Percentiles rank a stretch among this genome's conserved stretches.
These are phyloP conservation scores for Heteromurus nitidus DNA, from an alignment of 2,888 invertebrate species.

Conservation along the genomic window DNA sequence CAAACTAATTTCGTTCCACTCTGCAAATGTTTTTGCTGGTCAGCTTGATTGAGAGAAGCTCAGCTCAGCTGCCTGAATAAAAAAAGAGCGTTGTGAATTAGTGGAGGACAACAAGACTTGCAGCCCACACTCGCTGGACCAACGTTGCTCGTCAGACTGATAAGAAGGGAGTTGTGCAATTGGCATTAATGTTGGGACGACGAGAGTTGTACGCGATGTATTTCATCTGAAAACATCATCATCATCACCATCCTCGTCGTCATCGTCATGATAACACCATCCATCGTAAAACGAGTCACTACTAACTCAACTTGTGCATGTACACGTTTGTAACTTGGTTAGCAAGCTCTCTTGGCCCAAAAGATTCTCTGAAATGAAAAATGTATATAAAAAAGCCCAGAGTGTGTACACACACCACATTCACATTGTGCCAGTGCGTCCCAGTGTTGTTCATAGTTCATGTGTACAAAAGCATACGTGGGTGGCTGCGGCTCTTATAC, in stretches of 20 bases:
- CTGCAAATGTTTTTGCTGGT: background rate
- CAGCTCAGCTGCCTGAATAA: background rate
- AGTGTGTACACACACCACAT: background rate
- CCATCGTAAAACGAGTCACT: background rate
- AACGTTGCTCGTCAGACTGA: constrained; percentile 12
- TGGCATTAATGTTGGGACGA: background rate
- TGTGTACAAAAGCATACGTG: background rate
- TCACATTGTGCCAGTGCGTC: background rate
- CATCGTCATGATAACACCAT: constrained; percentile 16
- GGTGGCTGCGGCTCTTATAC: background rate
- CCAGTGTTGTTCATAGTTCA: background rate
- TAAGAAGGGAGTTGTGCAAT: background rate
- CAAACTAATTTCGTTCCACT: background rate
- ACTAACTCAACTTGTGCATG: background rate
- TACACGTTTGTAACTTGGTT: too few species aligned
- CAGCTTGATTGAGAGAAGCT: background rate
- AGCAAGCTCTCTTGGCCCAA: too few species aligned
- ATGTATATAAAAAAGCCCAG: too few species aligned
- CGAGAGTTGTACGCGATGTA: background rate
- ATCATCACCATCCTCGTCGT: background rate
- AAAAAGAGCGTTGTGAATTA: background rate
- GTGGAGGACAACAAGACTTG: background rate
- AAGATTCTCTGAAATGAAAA: too few species aligned
- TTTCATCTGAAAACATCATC: constrained; percentile 19
- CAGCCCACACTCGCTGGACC: background rate